A percentile compares a stretch with the other conserved stretches of the same genome.
Conservation (phyloP, 1,140 invertebrate species). For the Frieseomelitta varia region DNA sequence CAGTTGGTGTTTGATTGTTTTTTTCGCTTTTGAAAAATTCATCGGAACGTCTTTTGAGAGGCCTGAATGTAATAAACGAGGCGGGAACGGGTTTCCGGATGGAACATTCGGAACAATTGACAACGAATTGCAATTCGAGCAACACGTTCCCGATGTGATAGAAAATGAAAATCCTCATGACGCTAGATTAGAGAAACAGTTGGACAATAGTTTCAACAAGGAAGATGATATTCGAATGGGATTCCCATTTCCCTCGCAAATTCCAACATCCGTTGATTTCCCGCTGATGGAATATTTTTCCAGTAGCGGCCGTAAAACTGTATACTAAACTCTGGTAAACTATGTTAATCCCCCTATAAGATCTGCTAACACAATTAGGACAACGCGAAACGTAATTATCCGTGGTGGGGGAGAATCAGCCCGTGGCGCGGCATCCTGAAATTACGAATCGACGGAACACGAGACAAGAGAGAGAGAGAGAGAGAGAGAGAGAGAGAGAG, state of each 20-base stretch:
- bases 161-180: background rate
- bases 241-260: background rate
- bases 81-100: background rate
- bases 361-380: slow-evolving; percentile 64
- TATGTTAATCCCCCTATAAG: slow-evolving; percentile 64
- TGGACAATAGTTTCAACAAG: background rate
- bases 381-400: slow-evolving; percentile 66
- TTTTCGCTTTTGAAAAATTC: no score
- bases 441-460: slow-evolving; percentile 59
- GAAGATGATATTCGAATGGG: background rate
- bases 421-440: slow-evolving; percentile 57
- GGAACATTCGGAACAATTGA: background rate
- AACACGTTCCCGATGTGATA: background rate
- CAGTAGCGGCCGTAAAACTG: slow-evolving; percentile 40
- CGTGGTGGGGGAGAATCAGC: slow-evolving; percentile 50
- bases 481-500: slow-evolving; percentile 2
- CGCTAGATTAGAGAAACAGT: background rate
- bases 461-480: background rate
- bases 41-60: no score
- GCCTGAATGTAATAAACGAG: no score
- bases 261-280: background rate
- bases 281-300: slow-evolving; percentile 51
- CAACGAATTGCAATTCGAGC: background rate
- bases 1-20: no score
- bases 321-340: slow-evolving; percentile 61